phyloP scores from a whole-genome alignment of 2,113 vertebrate genomes.

The Peromyscus maniculatus region DNA sequence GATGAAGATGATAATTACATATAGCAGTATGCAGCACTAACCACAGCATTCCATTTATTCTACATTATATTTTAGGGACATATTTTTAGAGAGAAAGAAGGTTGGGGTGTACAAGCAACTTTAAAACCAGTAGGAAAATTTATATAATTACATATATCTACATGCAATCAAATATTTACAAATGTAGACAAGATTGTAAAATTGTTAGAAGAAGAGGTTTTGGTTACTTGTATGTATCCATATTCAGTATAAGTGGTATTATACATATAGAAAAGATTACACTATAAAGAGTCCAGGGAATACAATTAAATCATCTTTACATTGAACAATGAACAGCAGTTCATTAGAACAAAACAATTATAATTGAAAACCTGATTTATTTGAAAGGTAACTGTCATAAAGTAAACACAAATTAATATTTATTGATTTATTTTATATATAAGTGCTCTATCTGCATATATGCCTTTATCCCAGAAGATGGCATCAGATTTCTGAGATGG shows the following conservation, averaged over 20 bases:
- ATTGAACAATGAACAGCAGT: background rate
- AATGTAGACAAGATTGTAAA: background rate
- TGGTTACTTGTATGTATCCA: background rate
- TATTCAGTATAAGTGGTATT: background rate
- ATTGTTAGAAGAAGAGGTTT: background rate
- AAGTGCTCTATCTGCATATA: too few relatives aligned
- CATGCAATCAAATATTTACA: background rate
- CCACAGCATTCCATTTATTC: background rate
- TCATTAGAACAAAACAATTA: background rate
- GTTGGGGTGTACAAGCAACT: background rate
- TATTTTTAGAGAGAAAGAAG: constrained; percentile 8
- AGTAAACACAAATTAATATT: constrained; percentile 1
- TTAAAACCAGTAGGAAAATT: background rate
- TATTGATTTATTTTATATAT: too few relatives aligned
- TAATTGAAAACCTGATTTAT: background rate
- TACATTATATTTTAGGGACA: background rate
- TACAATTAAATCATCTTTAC: constrained; percentile 4
- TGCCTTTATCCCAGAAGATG: too few relatives aligned
- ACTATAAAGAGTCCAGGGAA: constrained; percentile 13
- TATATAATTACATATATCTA: background rate
- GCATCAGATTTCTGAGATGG: too few relatives aligned
- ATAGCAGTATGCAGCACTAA: background rate
- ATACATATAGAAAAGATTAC: background rate
- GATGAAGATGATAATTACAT: background rate
- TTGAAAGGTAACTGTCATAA: background rate